Conservation (phyloP, 1,140 invertebrate species). For the Bombus sibiricus region DNA sequence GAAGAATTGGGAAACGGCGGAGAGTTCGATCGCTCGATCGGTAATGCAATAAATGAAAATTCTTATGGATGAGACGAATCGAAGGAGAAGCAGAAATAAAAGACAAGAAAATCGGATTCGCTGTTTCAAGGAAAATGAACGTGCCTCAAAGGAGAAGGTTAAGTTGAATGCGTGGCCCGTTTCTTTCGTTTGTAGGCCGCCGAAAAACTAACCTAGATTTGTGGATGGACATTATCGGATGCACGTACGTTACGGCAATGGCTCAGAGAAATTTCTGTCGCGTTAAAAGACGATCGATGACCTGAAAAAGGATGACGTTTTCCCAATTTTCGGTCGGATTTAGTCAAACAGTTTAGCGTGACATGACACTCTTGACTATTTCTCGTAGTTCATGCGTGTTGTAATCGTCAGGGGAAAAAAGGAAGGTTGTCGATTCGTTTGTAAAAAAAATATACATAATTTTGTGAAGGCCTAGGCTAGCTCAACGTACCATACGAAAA, state of each 20-base stretch:
- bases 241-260: neutral
- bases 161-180: neutral
- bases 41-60: too few relatives aligned
- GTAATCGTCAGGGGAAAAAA: too few relatives aligned
- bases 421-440: too few relatives aligned
- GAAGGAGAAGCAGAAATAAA: too few relatives aligned
- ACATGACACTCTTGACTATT: neutral
- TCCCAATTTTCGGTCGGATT: neutral
- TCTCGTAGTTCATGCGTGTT: neutral
- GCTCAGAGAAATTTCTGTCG: neutral
- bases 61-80: too few relatives aligned
- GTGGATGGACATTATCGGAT: neutral
- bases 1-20: too few relatives aligned
- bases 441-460: too few relatives aligned
- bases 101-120: neutral
- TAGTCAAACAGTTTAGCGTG: neutral
- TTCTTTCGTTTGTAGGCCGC: slow-evolving; percentile 1
- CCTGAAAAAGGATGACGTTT: neutral
- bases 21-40: too few relatives aligned
- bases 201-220: slow-evolving; percentile 25
- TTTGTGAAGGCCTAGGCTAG: too few relatives aligned
- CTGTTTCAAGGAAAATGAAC: neutral
- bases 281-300: neutral
- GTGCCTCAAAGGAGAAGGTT: neutral
- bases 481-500: neutral